phyloP scores from a whole-genome alignment of 2,888 invertebrate species.

The Tinea semifulvella region DNA sequence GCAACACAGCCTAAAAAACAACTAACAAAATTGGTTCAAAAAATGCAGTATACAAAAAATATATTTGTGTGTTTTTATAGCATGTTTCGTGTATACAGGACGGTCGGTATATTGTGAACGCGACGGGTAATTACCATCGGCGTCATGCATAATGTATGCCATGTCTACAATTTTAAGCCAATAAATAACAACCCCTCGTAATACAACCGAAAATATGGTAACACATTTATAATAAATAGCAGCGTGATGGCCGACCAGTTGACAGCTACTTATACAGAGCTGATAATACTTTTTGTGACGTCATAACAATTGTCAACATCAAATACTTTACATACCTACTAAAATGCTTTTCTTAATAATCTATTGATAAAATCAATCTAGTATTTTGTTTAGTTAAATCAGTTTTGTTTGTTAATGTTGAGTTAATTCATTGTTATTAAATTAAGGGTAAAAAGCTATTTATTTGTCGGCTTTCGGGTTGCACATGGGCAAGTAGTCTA shows the following conservation, averaged over 20 bases:
- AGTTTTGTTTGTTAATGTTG: no score
- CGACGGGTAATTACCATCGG: constrained; percentile 42
- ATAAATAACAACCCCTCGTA: constrained; percentile 52
- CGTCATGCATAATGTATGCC: constrained; percentile 57
- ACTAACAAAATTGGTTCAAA: background rate
- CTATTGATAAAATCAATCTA: no score
- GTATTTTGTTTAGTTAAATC: no score
- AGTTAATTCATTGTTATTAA: no score
- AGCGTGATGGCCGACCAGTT: constrained; percentile 27
- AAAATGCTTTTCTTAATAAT: no score
- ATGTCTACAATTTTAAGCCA: constrained; percentile 63
- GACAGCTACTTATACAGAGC: constrained; percentile 25
- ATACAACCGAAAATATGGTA: constrained; percentile 56
- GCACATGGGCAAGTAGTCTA: no score
- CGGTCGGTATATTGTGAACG: background rate
- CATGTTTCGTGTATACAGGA: background rate
- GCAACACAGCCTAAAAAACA: background rate
- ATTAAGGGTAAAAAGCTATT: no score
- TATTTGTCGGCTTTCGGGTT: no score
- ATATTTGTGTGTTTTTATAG: background rate
- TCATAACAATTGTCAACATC: background rate
- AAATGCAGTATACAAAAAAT: background rate
- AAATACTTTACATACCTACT: no score
- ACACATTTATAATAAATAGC: constrained; percentile 50
- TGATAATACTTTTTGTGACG: constrained; percentile 18